These are phyloP conservation scores for Alviniconcha marisindica DNA, from an alignment of 1,140 invertebrate species.

Conservation along the genomic window DNA sequence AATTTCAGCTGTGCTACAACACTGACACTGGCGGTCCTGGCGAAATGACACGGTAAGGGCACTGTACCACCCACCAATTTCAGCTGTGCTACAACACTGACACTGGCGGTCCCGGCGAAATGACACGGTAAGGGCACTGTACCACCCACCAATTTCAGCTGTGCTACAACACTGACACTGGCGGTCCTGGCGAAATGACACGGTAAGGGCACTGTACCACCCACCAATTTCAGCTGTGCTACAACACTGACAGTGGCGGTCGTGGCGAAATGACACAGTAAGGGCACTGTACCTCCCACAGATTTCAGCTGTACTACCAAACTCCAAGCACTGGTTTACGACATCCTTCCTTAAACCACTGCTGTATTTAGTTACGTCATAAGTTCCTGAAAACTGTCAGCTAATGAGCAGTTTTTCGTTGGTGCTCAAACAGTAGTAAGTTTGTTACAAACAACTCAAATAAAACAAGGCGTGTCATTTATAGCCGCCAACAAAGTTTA, in stretches of 20 bases:
- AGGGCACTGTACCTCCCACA: too few species aligned
- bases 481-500: too few species aligned
- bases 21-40: not conserved
- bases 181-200: not conserved
- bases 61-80: not conserved
- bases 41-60: not conserved
- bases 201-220: too few species aligned
- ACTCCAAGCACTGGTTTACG: too few species aligned
- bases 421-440: too few species aligned
- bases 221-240: not conserved
- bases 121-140: not conserved
- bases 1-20: not conserved
- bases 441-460: too few species aligned
- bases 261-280: not conserved
- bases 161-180: not conserved
- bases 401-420: too few species aligned
- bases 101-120: not conserved
- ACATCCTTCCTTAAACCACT: too few species aligned
- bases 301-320: too few species aligned
- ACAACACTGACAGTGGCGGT: not conserved
- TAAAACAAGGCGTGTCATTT: too few species aligned
- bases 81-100: not conserved
- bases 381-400: too few species aligned
- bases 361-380: too few species aligned
- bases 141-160: not conserved